A percentile compares a stretch with the other conserved stretches of the same genome.
Evolutionary conservation across 2,888 invertebrate genomes (phyloP).

Genomic region (Artemia sinica): DNA sequence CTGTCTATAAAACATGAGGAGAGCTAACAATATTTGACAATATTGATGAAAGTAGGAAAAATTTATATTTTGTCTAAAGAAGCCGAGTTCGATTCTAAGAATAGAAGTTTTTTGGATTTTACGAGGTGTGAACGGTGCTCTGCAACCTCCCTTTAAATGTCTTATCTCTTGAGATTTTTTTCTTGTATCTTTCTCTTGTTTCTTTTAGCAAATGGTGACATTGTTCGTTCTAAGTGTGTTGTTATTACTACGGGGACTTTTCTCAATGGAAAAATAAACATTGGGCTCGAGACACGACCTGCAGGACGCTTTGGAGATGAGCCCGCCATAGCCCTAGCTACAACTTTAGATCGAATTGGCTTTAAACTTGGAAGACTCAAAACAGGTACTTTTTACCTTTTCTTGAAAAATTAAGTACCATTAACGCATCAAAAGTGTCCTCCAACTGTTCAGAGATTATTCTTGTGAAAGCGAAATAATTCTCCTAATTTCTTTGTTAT

Average conservation of each 20-base stretch:
- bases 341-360: slow-evolving; percentile 49
- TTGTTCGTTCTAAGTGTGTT: slow-evolving; percentile 44
- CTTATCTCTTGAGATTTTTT: background rate
- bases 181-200: slow-evolving; percentile 18
- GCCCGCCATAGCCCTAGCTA: slow-evolving; percentile 54
- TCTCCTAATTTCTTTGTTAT: too few relatives aligned
- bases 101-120: slow-evolving; percentile 11
- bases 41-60: background rate
- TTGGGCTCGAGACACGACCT: slow-evolving; percentile 51
- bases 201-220: slow-evolving; percentile 40
- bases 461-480: too few relatives aligned
- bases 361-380: slow-evolving; percentile 61
- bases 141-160: background rate
- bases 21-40: too few relatives aligned
- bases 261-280: slow-evolving; percentile 62
- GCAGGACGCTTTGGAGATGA: slow-evolving; percentile 67
- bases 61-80: background rate
- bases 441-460: too few relatives aligned
- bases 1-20: too few relatives aligned
- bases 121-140: background rate
- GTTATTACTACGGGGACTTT: slow-evolving; percentile 78
- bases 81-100: slow-evolving; percentile 7
- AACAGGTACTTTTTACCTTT: slow-evolving; percentile 41
- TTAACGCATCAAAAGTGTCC: too few relatives aligned
- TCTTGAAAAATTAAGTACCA: too few relatives aligned